These are phyloP conservation scores for Bovichtus variegatus DNA, from an alignment of 2,797 vertebrate species.

Conservation along the genomic window DNA sequence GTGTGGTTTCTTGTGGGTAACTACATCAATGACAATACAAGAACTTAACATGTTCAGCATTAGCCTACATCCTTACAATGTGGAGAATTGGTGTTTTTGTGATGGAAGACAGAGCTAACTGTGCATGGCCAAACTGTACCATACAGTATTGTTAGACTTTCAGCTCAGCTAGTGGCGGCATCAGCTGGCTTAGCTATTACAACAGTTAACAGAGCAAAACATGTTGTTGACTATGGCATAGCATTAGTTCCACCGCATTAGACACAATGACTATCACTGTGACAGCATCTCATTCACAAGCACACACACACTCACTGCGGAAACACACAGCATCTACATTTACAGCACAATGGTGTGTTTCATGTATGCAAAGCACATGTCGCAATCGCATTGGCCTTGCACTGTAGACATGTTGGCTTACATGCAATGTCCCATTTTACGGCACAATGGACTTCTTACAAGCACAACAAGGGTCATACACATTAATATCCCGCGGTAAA, in stretches of 20 bases:
- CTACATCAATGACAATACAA: neutral
- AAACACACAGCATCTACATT: conserved; percentile 52
- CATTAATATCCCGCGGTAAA: conserved; percentile 41
- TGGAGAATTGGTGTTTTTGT: neutral
- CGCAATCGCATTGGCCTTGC: conserved; percentile 36
- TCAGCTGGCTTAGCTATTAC: conserved; percentile 77
- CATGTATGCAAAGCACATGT: conserved; percentile 38
- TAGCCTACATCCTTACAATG: neutral
- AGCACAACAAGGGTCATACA: conserved; percentile 24
- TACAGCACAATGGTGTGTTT: conserved; percentile 64
- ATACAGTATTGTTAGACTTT: conserved; percentile 53
- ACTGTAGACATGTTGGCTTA: conserved; percentile 25
- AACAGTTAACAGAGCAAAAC: conserved; percentile 80
- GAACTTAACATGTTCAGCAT: conserved; percentile 5
- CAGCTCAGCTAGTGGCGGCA: conserved; percentile 60
- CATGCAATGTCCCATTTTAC: conserved; percentile 20
- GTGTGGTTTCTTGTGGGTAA: conserved; percentile 31
- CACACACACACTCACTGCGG: conserved; percentile 28
- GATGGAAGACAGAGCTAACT: conserved; percentile 47
- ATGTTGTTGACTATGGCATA: conserved; percentile 78
- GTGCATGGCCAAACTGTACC: conserved; percentile 51
- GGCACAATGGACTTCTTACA: conserved; percentile 42
- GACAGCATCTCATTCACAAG: conserved; percentile 73
- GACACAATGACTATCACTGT: conserved; percentile 79
- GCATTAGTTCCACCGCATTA: conserved; percentile 83